Conservation (phyloP, 2,113 vertebrate species). For the Rhynchomys soricoides region DNA sequence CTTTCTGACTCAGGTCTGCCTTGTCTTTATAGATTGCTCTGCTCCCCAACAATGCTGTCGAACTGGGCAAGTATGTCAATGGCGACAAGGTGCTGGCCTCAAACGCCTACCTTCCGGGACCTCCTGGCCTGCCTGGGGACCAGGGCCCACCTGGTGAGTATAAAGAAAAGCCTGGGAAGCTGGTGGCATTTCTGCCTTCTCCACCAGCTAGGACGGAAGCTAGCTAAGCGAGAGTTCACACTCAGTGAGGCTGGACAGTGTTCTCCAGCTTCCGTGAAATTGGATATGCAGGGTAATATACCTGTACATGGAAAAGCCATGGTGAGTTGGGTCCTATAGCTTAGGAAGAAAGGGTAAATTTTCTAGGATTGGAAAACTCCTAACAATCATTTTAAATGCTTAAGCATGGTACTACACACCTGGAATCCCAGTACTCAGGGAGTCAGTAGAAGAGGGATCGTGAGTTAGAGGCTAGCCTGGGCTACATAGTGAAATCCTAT, state of each 20-base stretch:
- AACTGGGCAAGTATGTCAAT: conserved; percentile 92
- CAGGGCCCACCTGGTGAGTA: conserved; percentile 92
- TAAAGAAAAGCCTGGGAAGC: neutral
- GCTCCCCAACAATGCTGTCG: conserved; percentile 91
- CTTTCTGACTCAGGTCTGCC: conserved; percentile 19
- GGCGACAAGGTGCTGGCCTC: conserved; percentile 92
- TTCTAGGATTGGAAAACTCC: neutral
- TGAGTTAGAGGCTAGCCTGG: neutral
- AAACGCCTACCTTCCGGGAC: conserved; percentile 90
- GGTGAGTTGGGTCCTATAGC: neutral
- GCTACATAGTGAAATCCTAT: neutral
- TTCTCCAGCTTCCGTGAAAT: neutral
- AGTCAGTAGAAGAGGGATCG: neutral
- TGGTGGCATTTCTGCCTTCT: neutral
- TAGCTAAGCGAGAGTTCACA: fast-evolving
- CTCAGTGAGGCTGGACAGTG: fast-evolving
- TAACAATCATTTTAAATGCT: neutral
- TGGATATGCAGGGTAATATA: fast-evolving
- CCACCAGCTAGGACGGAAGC: neutral
- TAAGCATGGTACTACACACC: neutral
- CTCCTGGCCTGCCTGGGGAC: conserved; percentile 92
- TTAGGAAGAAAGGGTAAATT: neutral
- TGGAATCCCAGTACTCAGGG: neutral
- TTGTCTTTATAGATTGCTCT: conserved; percentile 89
- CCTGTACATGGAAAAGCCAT: fast-evolving